phyloP scores from a whole-genome alignment of 1,140 invertebrate species.

The Eurosta solidaginis region DNA sequence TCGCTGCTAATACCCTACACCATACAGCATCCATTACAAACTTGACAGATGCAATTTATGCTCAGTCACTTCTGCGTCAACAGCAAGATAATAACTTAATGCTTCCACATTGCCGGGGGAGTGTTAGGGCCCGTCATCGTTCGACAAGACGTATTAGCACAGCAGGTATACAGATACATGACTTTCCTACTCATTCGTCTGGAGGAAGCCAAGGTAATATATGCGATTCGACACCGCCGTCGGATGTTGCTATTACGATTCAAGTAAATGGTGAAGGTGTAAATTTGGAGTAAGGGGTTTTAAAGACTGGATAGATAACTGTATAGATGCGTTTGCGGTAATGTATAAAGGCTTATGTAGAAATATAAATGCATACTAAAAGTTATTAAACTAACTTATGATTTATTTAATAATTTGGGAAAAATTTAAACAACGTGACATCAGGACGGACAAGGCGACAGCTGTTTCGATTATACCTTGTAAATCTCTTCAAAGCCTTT shows the following conservation, averaged over 20 bases:
- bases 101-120: neutral
- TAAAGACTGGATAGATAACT: neutral
- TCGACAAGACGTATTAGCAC: neutral
- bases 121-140: neutral
- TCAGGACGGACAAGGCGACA: too few relatives aligned
- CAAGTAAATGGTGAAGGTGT: slow-evolving; percentile 53
- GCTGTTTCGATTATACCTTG: too few relatives aligned
- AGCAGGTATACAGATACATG: neutral
- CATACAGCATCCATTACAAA: neutral
- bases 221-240: neutral
- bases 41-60: slow-evolving; percentile 47
- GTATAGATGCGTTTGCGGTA: too few relatives aligned
- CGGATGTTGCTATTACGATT: slow-evolving; percentile 45
- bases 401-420: too few relatives aligned
- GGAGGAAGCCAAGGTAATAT: neutral
- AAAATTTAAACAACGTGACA: too few relatives aligned
- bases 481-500: too few relatives aligned
- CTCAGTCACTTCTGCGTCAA: slow-evolving; percentile 44
- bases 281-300: slow-evolving; percentile 28
- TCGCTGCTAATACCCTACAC: slow-evolving; percentile 36
- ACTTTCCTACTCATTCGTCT: neutral
- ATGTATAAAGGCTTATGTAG: neutral
- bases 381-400: too few relatives aligned
- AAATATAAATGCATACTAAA: too few relatives aligned
- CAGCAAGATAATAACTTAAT: neutral